These are phyloP conservation scores for Pluvianellus socialis DNA, from an alignment of 2,113 vertebrate species.

Conservation along the genomic window DNA sequence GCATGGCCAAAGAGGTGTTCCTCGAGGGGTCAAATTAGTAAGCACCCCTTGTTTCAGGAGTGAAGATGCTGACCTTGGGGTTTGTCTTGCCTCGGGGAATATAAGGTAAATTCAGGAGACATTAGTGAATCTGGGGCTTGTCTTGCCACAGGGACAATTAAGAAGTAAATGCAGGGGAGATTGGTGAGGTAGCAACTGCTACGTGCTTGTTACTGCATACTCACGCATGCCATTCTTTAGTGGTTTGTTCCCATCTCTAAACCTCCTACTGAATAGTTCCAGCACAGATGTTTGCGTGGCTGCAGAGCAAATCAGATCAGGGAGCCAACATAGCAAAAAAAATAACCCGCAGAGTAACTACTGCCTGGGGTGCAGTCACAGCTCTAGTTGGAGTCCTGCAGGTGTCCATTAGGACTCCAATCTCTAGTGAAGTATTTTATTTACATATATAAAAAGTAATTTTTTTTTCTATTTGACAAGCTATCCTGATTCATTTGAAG, in stretches of 20 bases:
- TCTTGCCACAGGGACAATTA: not conserved
- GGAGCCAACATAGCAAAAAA: slow-evolving; percentile 7
- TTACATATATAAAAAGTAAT: not conserved
- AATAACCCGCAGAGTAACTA: not conserved
- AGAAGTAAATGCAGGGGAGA: not conserved
- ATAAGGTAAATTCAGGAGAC: not conserved
- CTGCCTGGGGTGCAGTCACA: not conserved
- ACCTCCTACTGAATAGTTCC: slow-evolving; percentile 45
- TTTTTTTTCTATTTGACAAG: not conserved
- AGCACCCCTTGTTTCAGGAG: not conserved
- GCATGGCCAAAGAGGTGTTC: not conserved
- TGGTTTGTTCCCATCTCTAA: slow-evolving; percentile 45
- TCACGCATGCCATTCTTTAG: not conserved
- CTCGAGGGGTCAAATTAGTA: not conserved
- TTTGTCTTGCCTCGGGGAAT: not conserved
- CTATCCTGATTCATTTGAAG: not conserved
- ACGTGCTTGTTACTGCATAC: slow-evolving; percentile 17
- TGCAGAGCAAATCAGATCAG: slow-evolving; percentile 13
- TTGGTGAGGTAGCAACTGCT: not conserved
- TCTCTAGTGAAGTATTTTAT: not conserved
- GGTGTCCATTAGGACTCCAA: not conserved
- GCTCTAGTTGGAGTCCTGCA: not conserved
- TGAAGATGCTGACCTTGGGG: not conserved
- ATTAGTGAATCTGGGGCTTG: not conserved
- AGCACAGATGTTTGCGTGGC: slow-evolving; percentile 48